Base-by-base conservation (phyloP, 2,113 vertebrate genomes). In the Phaethornis superciliosus region DNA sequence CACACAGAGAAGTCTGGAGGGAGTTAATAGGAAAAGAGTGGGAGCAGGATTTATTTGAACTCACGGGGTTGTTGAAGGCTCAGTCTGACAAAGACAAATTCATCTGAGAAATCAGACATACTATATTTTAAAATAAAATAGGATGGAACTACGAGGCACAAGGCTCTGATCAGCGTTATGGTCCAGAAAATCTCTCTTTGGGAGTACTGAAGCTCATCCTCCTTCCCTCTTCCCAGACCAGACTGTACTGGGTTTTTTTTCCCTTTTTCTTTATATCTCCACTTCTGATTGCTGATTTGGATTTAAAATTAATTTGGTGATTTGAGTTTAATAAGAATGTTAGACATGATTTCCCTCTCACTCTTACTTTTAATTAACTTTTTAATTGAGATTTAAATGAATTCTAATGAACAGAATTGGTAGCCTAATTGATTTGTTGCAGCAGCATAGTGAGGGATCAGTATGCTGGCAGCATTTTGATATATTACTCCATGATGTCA, bases 341-440 rank as follows among this genome's bases (percentile, higher is more conserved):
- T 97, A 97, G 97, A 97, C 96, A 96, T 98, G 97, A 98, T 97
- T 98, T 98, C 96, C 94, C 97, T 93, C 88, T 96, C 95, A 93
- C 95, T 97, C 97, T 96, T 97, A 97, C 95, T 98, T 98, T 98
- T 98, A 98, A 98, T 98, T 98, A 98, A 98, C 97, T 98, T 98
- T 98, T 97, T 97, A 97, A 97, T 97, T 97, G 97, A 97, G 97
- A 97, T 97, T 97, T 97, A 97, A 98, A 98, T 98, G 97, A 98
- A 98, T 98, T 97, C 97, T 98, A 98, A 98, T 98, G 97, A 98
- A 98, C 72, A 97, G 97, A 97, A 98, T 98, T 98, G 97, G 97
- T 96, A 88, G 92, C 81, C 97, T 98, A 98, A 98, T 98, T 98
- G 98, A 98, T 98, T 98, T 98, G 97, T 98, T 96, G 97, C 97